Conservation (phyloP, 1,140 invertebrate genomes). For the Asbolus verrucosus region DNA sequence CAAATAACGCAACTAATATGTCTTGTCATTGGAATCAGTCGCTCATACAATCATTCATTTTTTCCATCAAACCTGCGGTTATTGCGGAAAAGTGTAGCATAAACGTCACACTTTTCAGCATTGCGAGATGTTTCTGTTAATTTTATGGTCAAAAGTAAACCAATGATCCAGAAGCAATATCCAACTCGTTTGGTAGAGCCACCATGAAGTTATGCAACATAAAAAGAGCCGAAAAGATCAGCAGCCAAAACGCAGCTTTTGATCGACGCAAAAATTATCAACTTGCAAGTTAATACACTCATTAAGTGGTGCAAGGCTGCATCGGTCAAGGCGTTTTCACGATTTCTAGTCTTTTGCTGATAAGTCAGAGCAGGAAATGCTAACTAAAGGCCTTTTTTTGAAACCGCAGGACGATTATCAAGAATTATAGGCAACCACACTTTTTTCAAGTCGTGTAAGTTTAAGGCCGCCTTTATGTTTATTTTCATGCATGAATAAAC, state of each 20-base stretch:
- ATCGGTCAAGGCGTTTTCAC: slow-evolving; percentile 20
- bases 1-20: too few relatives aligned
- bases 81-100: too few relatives aligned
- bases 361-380: slow-evolving; percentile 11
- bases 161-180: too few relatives aligned
- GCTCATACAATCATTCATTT: background rate
- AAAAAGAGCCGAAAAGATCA: too few relatives aligned
- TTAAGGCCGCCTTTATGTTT: slow-evolving; percentile 34
- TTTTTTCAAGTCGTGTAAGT: slow-evolving; percentile 19
- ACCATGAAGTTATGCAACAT: too few relatives aligned
- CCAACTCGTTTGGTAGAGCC: too few relatives aligned
- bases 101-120: too few relatives aligned
- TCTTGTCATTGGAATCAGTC: background rate
- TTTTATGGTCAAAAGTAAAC: too few relatives aligned
- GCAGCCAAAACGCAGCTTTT: too few relatives aligned
- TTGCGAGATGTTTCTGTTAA: too few relatives aligned
- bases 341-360: slow-evolving; percentile 4
- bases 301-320: slow-evolving; percentile 11
- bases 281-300: background rate
- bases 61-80: background rate
- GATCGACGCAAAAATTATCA: background rate
- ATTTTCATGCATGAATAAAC: slow-evolving; percentile 30
- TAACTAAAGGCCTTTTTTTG: slow-evolving; percentile 13
- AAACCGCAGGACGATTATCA: slow-evolving; percentile 19
- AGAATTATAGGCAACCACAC: slow-evolving; percentile 15